Conservation (phyloP, 1,140 invertebrate species). For the Planococcus citri region DNA sequence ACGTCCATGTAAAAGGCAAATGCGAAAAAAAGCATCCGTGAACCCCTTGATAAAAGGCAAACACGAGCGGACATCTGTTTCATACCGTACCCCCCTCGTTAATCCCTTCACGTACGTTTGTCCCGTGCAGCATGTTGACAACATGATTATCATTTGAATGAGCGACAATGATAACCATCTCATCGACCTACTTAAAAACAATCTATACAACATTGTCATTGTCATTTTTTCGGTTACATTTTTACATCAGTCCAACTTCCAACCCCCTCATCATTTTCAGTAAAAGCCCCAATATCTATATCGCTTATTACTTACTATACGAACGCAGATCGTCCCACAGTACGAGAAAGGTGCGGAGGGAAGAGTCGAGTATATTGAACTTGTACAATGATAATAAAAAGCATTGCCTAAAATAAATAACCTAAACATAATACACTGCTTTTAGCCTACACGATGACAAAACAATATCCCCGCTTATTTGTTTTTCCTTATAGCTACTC, state of each 20-base stretch:
- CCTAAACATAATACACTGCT: background rate
- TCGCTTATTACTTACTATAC: constrained; percentile 3
- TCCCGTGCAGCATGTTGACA: constrained; percentile 7
- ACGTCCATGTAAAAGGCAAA: background rate
- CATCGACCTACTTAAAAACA: constrained; percentile 20
- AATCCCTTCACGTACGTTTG: background rate
- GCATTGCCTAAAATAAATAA: background rate
- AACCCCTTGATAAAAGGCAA: background rate
- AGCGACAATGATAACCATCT: constrained; percentile 16
- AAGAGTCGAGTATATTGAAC: background rate
- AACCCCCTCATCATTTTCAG: background rate
- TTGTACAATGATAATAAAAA: background rate
- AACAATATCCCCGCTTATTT: background rate
- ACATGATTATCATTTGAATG: constrained; percentile 16
- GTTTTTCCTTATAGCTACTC: too few relatives aligned
- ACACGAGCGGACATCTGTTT: constrained; percentile 3
- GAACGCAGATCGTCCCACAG: too few relatives aligned
- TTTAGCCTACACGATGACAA: background rate
- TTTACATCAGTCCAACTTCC: background rate
- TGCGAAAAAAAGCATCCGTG: background rate
- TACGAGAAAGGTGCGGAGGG: too few relatives aligned
- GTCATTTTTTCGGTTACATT: constrained; percentile 4
- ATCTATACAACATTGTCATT: constrained; percentile 13
- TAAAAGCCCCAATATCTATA: background rate
- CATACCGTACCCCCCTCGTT: background rate